Conservation (phyloP, 2,888 invertebrate genomes). For the Leptogaster cylindrica region DNA sequence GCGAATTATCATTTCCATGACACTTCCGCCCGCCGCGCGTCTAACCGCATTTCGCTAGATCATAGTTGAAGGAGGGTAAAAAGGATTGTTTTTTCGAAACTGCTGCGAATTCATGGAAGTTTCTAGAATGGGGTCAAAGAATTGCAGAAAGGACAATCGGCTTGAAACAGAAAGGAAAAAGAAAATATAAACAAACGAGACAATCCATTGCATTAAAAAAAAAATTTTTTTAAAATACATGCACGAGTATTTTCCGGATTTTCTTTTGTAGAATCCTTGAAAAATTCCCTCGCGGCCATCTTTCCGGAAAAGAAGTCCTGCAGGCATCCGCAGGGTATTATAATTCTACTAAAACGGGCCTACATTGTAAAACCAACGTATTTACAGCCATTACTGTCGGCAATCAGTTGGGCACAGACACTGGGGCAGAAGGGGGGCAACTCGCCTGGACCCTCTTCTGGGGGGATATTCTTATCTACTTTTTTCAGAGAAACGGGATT, state of each 20-base stretch:
- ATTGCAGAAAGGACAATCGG: constrained; percentile 11
- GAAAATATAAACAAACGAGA: constrained; percentile 23
- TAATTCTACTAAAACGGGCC: constrained; percentile 42
- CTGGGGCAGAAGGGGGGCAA: neutral
- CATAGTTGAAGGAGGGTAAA: neutral
- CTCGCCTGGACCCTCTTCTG: constrained; percentile 5
- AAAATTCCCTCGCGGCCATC: constrained; percentile 4
- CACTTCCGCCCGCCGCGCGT: constrained; percentile 19
- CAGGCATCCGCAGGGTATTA: constrained; percentile 27
- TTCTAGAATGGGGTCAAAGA: neutral
- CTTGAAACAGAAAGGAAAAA: constrained; percentile 5
- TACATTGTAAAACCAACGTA: constrained; percentile 43
- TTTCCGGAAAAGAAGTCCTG: neutral
- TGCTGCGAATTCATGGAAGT: neutral
- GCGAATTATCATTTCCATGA: constrained; percentile 45
- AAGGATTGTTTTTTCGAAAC: no score
- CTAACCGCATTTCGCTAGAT: neutral
- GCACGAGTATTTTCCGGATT: constrained; percentile 16
- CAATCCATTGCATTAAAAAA: constrained; percentile 27
- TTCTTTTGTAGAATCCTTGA: neutral
- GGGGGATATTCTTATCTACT: constrained; percentile 41
- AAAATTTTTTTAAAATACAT: no score
- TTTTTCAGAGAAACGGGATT: constrained; percentile 44
- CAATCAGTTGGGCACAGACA: constrained; percentile 26
- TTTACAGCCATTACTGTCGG: constrained; percentile 41